A percentile compares a stretch with the other conserved stretches of the same genome.
phyloP scores from a whole-genome alignment of 2,797 vertebrate genomes.

The Xenentodon cancila region DNA sequence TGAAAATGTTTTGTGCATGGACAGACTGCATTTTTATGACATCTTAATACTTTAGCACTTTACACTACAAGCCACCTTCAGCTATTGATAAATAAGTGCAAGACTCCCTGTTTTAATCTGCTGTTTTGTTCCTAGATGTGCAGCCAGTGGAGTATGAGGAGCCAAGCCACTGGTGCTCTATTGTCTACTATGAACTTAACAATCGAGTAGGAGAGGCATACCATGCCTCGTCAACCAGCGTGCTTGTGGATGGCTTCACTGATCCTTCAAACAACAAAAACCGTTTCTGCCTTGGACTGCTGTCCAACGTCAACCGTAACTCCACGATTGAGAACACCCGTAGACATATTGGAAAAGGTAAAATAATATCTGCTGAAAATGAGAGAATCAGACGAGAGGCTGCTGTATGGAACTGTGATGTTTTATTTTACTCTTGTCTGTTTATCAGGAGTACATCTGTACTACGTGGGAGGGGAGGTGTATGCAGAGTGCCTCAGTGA shows the following conservation, averaged over 20 bases:
- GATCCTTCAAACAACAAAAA: constrained; percentile 98
- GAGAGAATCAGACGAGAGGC: neutral
- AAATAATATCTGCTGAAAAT: accelerated
- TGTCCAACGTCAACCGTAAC: constrained; percentile 96
- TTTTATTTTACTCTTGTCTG: neutral
- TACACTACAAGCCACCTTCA: too few relatives aligned
- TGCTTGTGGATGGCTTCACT: constrained; percentile 96
- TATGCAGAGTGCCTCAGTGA: constrained; percentile 96
- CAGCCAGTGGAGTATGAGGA: constrained; percentile 97
- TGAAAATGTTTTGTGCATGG: too few relatives aligned
- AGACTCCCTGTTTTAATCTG: neutral
- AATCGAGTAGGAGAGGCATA: constrained; percentile 96
- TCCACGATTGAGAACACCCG: constrained; percentile 98
- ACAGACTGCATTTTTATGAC: too few relatives aligned
- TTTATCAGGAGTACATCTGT: constrained; percentile 89
- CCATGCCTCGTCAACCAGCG: constrained; percentile 94
- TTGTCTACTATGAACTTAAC: constrained; percentile 97
- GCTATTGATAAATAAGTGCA: neutral
- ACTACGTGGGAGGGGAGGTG: constrained; percentile 96
- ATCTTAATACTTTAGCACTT: too few relatives aligned
- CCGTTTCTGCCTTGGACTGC: constrained; percentile 95
- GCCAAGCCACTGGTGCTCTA: constrained; percentile 97
- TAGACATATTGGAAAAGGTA: constrained; percentile 97
- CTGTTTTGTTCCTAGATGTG: constrained; percentile 82
- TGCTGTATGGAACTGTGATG: too few relatives aligned